phyloP scores from a whole-genome alignment of 2,797 vertebrate species.

The Calcarius lapponicus region DNA sequence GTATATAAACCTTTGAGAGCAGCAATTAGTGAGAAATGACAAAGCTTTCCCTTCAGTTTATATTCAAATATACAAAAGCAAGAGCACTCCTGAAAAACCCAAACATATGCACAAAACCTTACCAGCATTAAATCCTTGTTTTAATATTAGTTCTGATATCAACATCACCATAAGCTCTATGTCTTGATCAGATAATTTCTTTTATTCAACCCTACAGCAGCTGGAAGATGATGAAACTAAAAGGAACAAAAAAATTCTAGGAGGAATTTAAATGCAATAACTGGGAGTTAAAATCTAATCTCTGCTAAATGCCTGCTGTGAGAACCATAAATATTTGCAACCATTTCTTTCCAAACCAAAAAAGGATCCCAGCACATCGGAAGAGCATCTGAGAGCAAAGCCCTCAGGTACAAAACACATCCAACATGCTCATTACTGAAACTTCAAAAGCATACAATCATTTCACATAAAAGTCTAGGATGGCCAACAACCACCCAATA shows the following conservation, averaged over 20 bases:
- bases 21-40: neutral
- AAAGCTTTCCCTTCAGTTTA: neutral
- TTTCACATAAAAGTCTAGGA: slow-evolving; percentile 4
- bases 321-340: slow-evolving; percentile 7
- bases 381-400: neutral
- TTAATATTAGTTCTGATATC: neutral
- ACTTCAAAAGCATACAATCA: slow-evolving; percentile 30
- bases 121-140: neutral
- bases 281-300: slow-evolving; percentile 4
- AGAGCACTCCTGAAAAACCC: neutral
- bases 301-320: slow-evolving; percentile 5
- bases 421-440: neutral
- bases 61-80: neutral
- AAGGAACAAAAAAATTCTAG: neutral
- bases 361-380: neutral
- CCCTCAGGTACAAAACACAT: neutral
- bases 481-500: neutral
- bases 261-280: slow-evolving; percentile 1
- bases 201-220: slow-evolving; percentile 1
- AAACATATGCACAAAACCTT: neutral
- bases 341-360: neutral
- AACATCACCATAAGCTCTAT: neutral
- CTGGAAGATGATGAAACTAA: neutral
- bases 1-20: neutral
- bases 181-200: neutral